phyloP scores from a whole-genome alignment of 1,140 invertebrate genomes.

The Orchestia grillus region DNA sequence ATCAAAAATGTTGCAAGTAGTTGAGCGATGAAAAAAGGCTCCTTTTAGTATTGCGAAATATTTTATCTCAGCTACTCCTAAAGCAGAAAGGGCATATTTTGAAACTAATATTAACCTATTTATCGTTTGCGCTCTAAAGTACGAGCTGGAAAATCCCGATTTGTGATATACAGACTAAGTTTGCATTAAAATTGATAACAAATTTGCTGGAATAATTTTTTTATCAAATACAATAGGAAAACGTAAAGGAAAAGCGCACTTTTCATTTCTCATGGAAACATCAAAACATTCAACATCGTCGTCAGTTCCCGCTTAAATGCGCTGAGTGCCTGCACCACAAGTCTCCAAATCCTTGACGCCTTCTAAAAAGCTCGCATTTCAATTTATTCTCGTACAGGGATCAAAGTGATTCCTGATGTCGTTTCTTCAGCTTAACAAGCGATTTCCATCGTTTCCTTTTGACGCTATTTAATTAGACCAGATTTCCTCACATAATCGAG shows the following conservation, averaged over 20 bases:
- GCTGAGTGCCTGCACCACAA: background rate
- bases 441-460: background rate
- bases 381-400: background rate
- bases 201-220: background rate
- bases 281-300: background rate
- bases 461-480: background rate
- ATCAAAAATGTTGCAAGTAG: no score
- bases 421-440: background rate
- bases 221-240: background rate
- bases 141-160: no score
- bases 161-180: background rate
- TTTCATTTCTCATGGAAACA: background rate
- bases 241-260: background rate
- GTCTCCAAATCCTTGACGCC: background rate
- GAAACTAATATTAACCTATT: no score
- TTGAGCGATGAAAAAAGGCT: background rate
- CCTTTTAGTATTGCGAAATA: background rate
- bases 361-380: background rate
- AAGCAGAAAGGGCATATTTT: no score
- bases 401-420: background rate
- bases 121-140: background rate
- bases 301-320: background rate
- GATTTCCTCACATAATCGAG: background rate
- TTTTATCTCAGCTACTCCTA: background rate
- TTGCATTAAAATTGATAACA: background rate